A percentile compares a stretch with the other conserved stretches of the same genome.
phyloP scores from a whole-genome alignment of 2,888 invertebrate species.

The Lobophora halterata region DNA sequence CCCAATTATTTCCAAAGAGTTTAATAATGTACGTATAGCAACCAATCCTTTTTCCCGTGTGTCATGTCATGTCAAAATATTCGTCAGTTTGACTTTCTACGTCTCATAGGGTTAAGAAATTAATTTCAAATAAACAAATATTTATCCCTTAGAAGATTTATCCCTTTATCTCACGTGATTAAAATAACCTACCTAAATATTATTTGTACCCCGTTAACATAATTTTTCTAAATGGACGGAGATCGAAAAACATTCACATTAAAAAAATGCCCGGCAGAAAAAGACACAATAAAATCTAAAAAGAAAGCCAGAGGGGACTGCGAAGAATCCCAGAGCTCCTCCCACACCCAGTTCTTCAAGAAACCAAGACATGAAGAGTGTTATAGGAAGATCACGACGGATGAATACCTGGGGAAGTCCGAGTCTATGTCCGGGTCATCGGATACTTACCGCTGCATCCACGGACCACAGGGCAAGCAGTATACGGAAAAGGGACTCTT shows the following conservation, averaged over 20 bases:
- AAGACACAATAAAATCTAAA: constrained; percentile 3
- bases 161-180: too few relatives aligned
- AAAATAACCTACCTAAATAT: too few relatives aligned
- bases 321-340: constrained; percentile 35
- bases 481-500: constrained; percentile 51
- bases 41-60: too few relatives aligned
- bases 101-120: too few relatives aligned
- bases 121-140: too few relatives aligned
- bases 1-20: too few relatives aligned
- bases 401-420: constrained; percentile 44
- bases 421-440: constrained; percentile 56
- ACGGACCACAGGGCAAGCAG: constrained; percentile 47
- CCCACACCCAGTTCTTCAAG: constrained; percentile 55
- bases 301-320: constrained; percentile 40
- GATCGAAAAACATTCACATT: constrained; percentile 6
- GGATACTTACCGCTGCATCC: constrained; percentile 50
- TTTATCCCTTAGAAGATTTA: too few relatives aligned
- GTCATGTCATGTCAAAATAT: too few relatives aligned
- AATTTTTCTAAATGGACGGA: too few relatives aligned
- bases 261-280: constrained; percentile 7
- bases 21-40: too few relatives aligned
- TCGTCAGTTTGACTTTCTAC: too few relatives aligned
- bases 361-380: constrained; percentile 33
- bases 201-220: too few relatives aligned
- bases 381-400: constrained; percentile 42